These are phyloP conservation scores for Chrosomus eos DNA, from an alignment of 2,797 vertebrate genomes.

Conservation along the genomic window DNA sequence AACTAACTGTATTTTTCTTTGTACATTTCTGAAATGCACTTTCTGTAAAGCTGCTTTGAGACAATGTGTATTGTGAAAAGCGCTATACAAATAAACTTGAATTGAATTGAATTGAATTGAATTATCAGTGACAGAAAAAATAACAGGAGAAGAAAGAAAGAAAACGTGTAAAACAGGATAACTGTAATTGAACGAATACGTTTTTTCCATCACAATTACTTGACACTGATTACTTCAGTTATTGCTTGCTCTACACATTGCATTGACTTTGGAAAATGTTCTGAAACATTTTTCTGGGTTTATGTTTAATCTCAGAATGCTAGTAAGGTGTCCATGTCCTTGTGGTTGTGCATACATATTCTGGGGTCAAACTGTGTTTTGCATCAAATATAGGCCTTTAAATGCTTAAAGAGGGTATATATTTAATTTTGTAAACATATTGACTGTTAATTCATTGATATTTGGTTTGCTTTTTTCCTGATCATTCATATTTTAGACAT, in stretches of 20 bases:
- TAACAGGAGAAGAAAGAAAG: not conserved
- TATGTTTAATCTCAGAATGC: not conserved
- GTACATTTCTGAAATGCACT: no score
- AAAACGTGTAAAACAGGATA: constrained; percentile 1
- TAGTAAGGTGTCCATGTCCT: not conserved
- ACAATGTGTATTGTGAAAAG: no score
- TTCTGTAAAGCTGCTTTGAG: no score
- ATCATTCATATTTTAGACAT: not conserved
- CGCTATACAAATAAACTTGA: no score
- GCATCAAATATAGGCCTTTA: not conserved
- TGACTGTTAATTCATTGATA: not conserved
- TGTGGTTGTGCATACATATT: not conserved
- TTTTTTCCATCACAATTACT: not conserved
- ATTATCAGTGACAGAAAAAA: constrained; percentile 30
- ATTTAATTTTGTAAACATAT: not conserved
- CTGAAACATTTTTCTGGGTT: constrained; percentile 13
- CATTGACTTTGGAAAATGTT: constrained; percentile 1
- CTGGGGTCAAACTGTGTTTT: not conserved
- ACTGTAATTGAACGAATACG: not conserved
- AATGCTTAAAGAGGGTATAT: not conserved
- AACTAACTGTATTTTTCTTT: no score
- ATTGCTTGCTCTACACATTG: not conserved
- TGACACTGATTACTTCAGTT: not conserved
- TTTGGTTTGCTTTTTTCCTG: not conserved
- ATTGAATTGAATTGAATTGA: no score